Base-by-base conservation (phyloP, 2,888 invertebrate species). In the Acrobasis repandana region DNA sequence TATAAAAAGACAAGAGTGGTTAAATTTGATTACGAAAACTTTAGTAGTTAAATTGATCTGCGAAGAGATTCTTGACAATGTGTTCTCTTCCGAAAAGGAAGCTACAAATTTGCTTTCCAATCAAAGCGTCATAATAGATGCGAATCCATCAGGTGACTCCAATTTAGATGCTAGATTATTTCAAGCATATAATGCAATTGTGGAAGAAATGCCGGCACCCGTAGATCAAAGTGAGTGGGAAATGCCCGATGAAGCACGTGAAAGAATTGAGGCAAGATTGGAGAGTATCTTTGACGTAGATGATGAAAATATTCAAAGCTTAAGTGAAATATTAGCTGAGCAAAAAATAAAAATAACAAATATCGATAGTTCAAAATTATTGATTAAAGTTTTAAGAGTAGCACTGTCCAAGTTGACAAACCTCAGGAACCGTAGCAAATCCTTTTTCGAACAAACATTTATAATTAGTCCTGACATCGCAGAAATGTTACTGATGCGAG, bases 381-480 rank as follows among this genome's bases (percentile, higher is more conserved):
- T 82, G 47, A 67, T 71, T 46, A 88, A 88, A 78, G 76, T 89
- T 48, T 61, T 74, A 8, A 80, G 83, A 66, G 58, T 66, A 58
- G 67, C 76, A 57, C 73, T 90, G 62, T 75, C 71, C 1, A 80
- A 82, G 66, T 65, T 91, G 56, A 69, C 75, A 5, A 64, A 63
- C 51, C 71, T 92, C 16, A 88, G 92, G 72, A 86, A 86, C 67
- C 83, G 93, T 67, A 87, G 83, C 62, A 70, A 80, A 61, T 94
- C 94, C 0, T 77, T 93, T 65, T 92, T 95, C 62, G 95, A 95
- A 76, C 88, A 93, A 75, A 93, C 93, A 5, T 93, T 91, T 71
- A 82, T 93, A 36, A 75, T 95, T 1, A 85, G 87, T 58, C 66
- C 82, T 14, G 93, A 93, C 66, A 82, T 92, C 15, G 94, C 95